These are phyloP conservation scores for Metopolophium dirhodum DNA, from an alignment of 1,140 invertebrate species.

Conservation along the genomic window DNA sequence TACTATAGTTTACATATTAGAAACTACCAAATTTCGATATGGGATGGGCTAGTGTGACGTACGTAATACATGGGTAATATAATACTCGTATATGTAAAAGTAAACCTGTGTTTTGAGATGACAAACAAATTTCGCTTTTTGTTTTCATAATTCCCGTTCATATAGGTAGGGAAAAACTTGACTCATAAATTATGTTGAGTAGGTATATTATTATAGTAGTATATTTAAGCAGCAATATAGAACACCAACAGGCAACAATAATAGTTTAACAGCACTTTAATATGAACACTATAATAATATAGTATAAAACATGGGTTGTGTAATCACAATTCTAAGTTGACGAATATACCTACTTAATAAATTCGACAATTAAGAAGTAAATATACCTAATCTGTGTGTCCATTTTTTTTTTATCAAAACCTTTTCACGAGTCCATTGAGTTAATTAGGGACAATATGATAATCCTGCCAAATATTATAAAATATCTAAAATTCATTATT, in stretches of 20 bases:
- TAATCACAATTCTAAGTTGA: not conserved
- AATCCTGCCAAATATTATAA: too few relatives aligned
- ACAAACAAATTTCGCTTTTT: not conserved
- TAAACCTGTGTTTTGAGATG: not conserved
- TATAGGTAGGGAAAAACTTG: not conserved
- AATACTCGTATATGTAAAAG: not conserved
- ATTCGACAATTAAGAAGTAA: too few relatives aligned
- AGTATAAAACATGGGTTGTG: not conserved
- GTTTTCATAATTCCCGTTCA: not conserved
- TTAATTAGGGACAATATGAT: too few relatives aligned
- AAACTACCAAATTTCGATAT: too few relatives aligned
- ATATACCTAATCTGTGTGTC: too few relatives aligned
- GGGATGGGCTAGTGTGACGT: too few relatives aligned
- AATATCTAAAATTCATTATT: too few relatives aligned
- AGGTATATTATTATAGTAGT: not conserved
- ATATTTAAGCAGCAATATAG: not conserved
- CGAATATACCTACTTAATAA: too few relatives aligned
- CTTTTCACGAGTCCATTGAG: too few relatives aligned
- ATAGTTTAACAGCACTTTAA: not conserved
- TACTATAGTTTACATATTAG: too few relatives aligned
- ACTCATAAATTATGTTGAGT: conserved; percentile 3
- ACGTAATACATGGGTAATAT: not conserved
- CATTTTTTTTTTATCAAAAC: too few relatives aligned
- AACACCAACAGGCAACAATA: not conserved
- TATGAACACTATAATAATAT: not conserved